Percentiles rank a stretch among this genome's conserved stretches.
Conservation (phyloP, 2,797 vertebrate species). For the Ambastaia sidthimunki region DNA sequence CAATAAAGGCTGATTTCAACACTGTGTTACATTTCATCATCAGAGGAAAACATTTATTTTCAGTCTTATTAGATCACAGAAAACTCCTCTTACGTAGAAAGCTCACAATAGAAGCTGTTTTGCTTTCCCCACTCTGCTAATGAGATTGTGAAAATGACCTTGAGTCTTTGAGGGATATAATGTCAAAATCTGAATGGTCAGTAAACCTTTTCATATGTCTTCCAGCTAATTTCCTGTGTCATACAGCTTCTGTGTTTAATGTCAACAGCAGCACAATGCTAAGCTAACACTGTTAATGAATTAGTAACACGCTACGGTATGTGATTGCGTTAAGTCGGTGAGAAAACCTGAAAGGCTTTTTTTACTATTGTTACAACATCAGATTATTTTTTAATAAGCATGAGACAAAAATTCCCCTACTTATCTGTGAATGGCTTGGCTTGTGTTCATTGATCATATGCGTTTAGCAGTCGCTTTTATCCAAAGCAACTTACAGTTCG, state of each 20-base stretch:
- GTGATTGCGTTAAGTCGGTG: background rate
- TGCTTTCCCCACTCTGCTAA: background rate
- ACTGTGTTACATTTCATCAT: background rate
- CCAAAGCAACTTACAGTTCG: too few species aligned
- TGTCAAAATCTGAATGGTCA: background rate
- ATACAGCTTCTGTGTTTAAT: constrained; percentile 8
- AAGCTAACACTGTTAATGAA: background rate
- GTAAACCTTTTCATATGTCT: constrained; percentile 16
- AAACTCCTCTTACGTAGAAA: background rate
- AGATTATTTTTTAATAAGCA: constrained; percentile 1
- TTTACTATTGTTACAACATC: background rate
- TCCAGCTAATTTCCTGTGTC: constrained; percentile 22
- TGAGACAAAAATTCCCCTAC: background rate
- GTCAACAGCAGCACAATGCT: constrained; percentile 4
- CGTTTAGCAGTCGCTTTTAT: too few species aligned
- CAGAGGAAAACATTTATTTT: background rate
- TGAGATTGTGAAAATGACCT: background rate
- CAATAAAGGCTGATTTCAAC: background rate
- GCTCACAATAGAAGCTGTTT: constrained; percentile 17
- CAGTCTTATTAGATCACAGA: constrained; percentile 1
- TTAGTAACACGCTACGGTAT: background rate
- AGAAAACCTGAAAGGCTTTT: background rate
- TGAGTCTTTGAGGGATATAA: background rate
- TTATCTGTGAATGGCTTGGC: background rate
- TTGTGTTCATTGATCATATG: background rate